Conservation (phyloP, 2,797 vertebrate genomes). For the Poeciliopsis paucimaculata region DNA sequence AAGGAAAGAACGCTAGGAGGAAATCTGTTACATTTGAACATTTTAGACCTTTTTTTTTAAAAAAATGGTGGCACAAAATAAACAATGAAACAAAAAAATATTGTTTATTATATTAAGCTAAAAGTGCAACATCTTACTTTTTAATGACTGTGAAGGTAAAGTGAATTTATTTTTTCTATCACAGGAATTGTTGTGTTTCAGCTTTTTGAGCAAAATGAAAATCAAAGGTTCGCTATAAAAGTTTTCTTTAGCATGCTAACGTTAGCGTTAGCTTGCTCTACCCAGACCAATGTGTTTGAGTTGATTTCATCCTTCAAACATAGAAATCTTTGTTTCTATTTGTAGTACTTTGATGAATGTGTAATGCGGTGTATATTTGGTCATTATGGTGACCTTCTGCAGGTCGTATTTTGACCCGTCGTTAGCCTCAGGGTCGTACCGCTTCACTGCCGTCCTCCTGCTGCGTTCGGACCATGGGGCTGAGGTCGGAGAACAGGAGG, state of each 20-base stretch:
- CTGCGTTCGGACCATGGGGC: slow-evolving; percentile 80
- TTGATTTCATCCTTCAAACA: neutral
- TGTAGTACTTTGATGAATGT: neutral
- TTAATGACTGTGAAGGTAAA: neutral
- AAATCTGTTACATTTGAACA: neutral
- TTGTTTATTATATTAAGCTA: no score
- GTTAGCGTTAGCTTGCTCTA: neutral
- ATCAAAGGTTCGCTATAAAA: neutral
- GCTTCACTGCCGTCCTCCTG: slow-evolving; percentile 42
- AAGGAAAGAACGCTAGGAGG: no score
- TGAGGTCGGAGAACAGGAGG: slow-evolving; percentile 88
- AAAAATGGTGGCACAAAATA: no score
- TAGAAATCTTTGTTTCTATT: neutral
- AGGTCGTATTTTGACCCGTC: neutral
- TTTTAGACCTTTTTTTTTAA: neutral
- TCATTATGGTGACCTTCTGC: neutral
- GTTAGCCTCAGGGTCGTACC: slow-evolving; percentile 22
- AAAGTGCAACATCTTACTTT: no score
- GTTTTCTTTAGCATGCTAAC: neutral
- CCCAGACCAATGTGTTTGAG: neutral
- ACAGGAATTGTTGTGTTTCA: no score
- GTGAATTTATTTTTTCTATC: no score
- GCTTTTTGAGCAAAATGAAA: neutral
- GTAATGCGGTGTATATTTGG: neutral
- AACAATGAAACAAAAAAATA: no score